Conservation (phyloP, 2,113 vertebrate species). For the Pontoporia blainvillei region DNA sequence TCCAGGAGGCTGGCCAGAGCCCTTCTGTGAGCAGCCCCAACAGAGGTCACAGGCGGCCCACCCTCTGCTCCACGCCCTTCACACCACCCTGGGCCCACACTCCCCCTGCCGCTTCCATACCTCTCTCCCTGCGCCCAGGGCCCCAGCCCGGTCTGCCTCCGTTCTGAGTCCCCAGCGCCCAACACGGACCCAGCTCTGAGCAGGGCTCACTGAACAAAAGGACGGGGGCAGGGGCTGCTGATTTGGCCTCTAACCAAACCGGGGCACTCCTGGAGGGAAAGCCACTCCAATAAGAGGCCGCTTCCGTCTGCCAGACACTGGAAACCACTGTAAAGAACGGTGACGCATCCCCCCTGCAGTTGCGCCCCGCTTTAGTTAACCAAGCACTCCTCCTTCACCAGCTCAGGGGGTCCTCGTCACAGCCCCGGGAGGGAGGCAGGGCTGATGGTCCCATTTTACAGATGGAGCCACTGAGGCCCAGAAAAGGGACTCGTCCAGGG, state of each 20-base stretch:
- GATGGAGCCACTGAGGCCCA: neutral
- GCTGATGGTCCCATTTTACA: neutral
- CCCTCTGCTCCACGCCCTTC: neutral
- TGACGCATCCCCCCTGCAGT: fast-evolving
- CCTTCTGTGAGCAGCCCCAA: neutral
- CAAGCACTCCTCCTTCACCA: neutral
- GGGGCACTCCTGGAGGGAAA: neutral
- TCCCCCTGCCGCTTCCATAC: neutral
- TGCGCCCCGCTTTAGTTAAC: neutral
- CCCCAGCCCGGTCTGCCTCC: neutral
- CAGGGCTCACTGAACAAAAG: neutral
- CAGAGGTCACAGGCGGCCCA: neutral
- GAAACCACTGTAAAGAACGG: too few relatives aligned
- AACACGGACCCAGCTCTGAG: neutral
- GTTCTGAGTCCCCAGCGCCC: conserved; percentile 13
- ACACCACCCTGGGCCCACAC: neutral
- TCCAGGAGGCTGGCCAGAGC: neutral
- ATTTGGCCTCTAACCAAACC: neutral
- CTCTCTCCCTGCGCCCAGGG: fast-evolving
- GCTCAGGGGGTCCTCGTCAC: neutral
- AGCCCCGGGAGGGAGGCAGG: neutral
- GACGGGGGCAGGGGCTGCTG: neutral
- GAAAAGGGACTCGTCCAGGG: neutral
- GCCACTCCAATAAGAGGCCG: fast-evolving
- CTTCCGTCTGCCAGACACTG: neutral